Conservation (phyloP, 2,888 invertebrate species). For the Tubiluchus corallicola region DNA sequence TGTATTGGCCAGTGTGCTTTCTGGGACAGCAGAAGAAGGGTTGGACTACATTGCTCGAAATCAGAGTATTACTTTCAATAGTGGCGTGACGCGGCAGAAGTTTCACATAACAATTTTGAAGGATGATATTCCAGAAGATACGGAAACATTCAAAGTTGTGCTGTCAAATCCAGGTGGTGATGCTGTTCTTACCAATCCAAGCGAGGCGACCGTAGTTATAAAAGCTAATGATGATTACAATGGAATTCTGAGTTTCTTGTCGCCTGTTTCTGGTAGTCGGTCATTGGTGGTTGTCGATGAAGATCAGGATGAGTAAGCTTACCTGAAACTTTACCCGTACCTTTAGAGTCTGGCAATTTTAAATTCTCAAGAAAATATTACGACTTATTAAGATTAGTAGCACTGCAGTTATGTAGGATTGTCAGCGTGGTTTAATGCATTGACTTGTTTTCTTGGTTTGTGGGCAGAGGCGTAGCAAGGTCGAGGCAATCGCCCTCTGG, state of each 20-base stretch:
- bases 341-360: too few relatives aligned
- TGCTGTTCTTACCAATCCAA: slow-evolving; percentile 18
- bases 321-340: too few relatives aligned
- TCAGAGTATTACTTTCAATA: slow-evolving; percentile 18
- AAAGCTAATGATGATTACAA: slow-evolving; percentile 24
- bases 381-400: too few relatives aligned
- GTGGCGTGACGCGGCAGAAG: slow-evolving; percentile 15
- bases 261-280: neutral
- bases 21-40: slow-evolving; percentile 15
- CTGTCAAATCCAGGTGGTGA: slow-evolving; percentile 18
- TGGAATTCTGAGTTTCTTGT: slow-evolving; percentile 20
- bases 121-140: slow-evolving; percentile 21
- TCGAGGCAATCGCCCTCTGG: too few relatives aligned
- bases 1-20: slow-evolving; percentile 17
- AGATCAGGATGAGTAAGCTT: neutral
- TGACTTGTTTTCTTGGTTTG: too few relatives aligned
- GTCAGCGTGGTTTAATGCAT: too few relatives aligned
- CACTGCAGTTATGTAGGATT: too few relatives aligned
- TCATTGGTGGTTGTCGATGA: neutral
- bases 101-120: slow-evolving; percentile 20
- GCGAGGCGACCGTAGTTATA: slow-evolving; percentile 18
- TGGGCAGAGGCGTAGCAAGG: too few relatives aligned
- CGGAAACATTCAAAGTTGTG: slow-evolving; percentile 17
- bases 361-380: too few relatives aligned
- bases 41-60: slow-evolving; percentile 18